These are phyloP conservation scores for Corbicula japonica DNA, from an alignment of 2,888 invertebrate species.

Conservation along the genomic window DNA sequence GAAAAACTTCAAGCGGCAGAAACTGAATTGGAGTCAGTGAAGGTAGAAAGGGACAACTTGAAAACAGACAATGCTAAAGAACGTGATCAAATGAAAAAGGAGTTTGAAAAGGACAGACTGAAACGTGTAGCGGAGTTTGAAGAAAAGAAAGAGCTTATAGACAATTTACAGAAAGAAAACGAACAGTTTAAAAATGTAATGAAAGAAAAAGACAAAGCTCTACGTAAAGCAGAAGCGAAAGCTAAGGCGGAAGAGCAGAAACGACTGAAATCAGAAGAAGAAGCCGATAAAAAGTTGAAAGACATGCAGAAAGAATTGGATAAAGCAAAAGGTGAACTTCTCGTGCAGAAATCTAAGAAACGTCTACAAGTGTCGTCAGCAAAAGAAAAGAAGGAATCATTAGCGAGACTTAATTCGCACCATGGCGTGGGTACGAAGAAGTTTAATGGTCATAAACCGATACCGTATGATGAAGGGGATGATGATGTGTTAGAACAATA, in stretches of 20 bases:
- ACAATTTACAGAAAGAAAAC: constrained; percentile 41
- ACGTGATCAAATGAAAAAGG: constrained; percentile 44
- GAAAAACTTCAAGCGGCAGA: constrained; percentile 37
- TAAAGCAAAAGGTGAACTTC: constrained; percentile 54
- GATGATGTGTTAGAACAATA: not conserved
- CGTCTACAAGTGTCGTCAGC: constrained; percentile 29
- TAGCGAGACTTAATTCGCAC: constrained; percentile 31
- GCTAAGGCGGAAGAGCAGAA: constrained; percentile 56
- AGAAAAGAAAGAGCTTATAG: constrained; percentile 54
- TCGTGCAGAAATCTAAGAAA: constrained; percentile 55
- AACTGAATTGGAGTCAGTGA: constrained; percentile 29
- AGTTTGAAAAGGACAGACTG: constrained; percentile 46
- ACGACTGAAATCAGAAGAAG: constrained; percentile 42
- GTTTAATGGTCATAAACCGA: constrained; percentile 23
- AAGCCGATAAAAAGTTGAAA: constrained; percentile 28
- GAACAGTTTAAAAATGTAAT: constrained; percentile 32
- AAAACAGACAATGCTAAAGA: constrained; percentile 34
- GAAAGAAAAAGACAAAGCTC: constrained; percentile 48
- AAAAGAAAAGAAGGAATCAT: constrained; percentile 15
- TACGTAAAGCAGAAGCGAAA: constrained; percentile 40
- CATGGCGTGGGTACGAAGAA: constrained; percentile 14
- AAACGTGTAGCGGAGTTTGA: constrained; percentile 42
- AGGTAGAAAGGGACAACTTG: constrained; percentile 33
- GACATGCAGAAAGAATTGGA: constrained; percentile 53
- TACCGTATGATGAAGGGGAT: constrained; percentile 48